phyloP scores from a whole-genome alignment of 2,888 invertebrate genomes.

The Phalera bucephala region DNA sequence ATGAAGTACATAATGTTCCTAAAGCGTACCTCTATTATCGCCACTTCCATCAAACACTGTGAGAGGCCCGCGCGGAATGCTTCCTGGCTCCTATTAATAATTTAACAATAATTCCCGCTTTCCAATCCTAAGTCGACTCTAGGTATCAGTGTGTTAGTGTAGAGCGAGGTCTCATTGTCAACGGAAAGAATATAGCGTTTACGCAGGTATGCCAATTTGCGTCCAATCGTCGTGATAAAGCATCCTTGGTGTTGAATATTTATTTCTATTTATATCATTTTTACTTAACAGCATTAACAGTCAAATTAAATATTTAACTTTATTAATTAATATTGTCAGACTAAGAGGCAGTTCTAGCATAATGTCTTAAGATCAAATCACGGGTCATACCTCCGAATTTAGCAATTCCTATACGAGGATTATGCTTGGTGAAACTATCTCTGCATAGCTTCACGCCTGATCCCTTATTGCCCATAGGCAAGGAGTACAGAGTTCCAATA shows the following conservation, averaged over 20 bases:
- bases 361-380: too few relatives aligned
- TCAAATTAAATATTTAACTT: background rate
- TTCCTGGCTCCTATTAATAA: constrained; percentile 25
- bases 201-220: too few relatives aligned
- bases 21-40: background rate
- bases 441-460: too few relatives aligned
- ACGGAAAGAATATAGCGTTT: constrained; percentile 1
- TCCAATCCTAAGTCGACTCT: constrained; percentile 27
- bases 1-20: background rate
- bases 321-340: too few relatives aligned
- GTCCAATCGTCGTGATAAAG: too few relatives aligned
- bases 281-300: too few relatives aligned
- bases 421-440: too few relatives aligned
- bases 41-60: background rate
- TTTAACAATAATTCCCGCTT: constrained; percentile 33
- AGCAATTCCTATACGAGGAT: too few relatives aligned
- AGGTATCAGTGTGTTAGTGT: constrained; percentile 15
- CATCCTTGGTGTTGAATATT: background rate
- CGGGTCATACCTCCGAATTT: too few relatives aligned
- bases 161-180: background rate
- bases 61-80: constrained; percentile 12
- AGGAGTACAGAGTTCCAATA: too few relatives aligned
- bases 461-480: too few relatives aligned
- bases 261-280: background rate
- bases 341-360: too few relatives aligned